Conservation (phyloP, 2,888 invertebrate genomes). For the Cosmia pyralina region DNA sequence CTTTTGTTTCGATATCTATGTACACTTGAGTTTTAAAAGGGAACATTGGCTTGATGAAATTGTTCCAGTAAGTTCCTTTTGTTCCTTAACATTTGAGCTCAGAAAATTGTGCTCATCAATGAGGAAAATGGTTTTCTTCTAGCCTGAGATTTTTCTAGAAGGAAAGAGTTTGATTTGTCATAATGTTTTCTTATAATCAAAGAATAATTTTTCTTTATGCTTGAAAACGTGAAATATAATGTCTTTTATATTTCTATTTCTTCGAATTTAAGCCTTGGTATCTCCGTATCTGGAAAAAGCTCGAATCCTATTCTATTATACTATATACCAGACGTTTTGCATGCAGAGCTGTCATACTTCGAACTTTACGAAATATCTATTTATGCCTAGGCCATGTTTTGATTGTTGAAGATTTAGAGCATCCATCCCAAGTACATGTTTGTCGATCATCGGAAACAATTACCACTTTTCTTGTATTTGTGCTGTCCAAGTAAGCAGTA, state of each 20-base stretch:
- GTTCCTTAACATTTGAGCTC: neutral
- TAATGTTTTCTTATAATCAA: neutral
- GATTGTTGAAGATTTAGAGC: neutral
- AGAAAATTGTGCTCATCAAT: neutral
- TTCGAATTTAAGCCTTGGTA: neutral
- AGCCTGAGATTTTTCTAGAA: neutral
- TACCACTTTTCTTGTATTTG: conserved; percentile 25
- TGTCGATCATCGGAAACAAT: conserved; percentile 31
- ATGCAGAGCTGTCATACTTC: neutral
- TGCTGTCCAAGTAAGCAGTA: conserved; percentile 60
- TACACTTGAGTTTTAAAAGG: conserved; percentile 47
- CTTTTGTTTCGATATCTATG: conserved; percentile 55
- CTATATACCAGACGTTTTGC: neutral
- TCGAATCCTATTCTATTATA: neutral
- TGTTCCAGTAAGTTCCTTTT: neutral
- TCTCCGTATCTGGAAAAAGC: neutral
- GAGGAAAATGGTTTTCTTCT: neutral
- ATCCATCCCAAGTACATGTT: neutral
- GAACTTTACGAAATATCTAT: neutral
- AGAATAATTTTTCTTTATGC: neutral
- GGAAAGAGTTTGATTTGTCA: neutral
- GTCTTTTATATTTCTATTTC: neutral
- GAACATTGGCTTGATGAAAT: conserved; percentile 16
- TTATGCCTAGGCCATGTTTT: neutral
- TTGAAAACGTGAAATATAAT: too few relatives aligned